Conservation (phyloP, 2,797 vertebrate genomes). For the Alosa sapidissima region DNA sequence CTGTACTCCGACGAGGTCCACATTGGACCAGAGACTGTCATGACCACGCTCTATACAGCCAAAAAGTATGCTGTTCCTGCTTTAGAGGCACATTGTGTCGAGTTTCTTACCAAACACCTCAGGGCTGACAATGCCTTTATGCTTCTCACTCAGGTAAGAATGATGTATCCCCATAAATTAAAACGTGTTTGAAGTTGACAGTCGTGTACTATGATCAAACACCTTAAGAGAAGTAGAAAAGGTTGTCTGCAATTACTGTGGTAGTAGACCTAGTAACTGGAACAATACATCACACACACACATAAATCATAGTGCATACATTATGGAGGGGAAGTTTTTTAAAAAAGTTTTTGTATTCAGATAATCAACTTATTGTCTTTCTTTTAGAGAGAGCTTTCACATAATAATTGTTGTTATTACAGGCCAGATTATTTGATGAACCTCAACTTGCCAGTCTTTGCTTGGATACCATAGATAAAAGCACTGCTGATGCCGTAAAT, state of each 20-base stretch:
- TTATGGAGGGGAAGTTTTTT: not conserved
- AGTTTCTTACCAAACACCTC: conserved; percentile 97
- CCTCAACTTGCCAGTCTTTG: conserved; percentile 96
- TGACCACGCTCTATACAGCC: conserved; percentile 98
- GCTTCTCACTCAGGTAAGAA: conserved; percentile 91
- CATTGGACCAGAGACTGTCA: conserved; percentile 96
- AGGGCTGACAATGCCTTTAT: conserved; percentile 96
- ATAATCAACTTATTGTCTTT: not conserved
- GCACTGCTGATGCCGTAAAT: conserved; percentile 91
- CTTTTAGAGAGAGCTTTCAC: not conserved
- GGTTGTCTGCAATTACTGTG: not conserved
- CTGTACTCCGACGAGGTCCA: conserved; percentile 97
- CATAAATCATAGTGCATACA: not conserved
- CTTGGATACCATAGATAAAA: conserved; percentile 97
- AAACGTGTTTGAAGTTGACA: conserved; percentile 63
- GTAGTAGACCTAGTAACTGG: not conserved
- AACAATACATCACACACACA: not conserved
- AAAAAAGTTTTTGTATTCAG: not conserved
- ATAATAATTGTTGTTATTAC: conserved; percentile 14
- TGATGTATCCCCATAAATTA: conserved; percentile 64
- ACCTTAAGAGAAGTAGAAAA: not conserved
- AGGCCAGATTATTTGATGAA: conserved; percentile 96
- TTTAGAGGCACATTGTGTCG: conserved; percentile 95
- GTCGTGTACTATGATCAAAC: not conserved
- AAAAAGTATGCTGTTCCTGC: conserved; percentile 98